A percentile compares a stretch with the other conserved stretches of the same genome.
Conservation (phyloP, 2,113 vertebrate species). For the Actenoides lindsayi region DNA sequence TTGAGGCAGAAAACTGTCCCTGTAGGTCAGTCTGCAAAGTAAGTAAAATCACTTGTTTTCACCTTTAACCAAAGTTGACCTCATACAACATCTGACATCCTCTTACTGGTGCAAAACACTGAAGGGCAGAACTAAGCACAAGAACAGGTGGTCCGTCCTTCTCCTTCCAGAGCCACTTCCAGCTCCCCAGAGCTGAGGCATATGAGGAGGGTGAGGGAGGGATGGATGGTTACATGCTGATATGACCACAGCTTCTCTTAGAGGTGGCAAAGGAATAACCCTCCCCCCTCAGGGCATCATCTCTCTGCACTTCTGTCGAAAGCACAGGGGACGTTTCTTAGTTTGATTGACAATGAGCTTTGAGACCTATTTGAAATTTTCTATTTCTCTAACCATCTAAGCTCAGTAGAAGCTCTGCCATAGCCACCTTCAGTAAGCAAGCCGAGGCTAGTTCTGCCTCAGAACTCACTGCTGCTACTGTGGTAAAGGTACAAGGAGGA, state of each 20-base stretch:
- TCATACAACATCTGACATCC: neutral
- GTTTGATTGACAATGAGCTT: neutral
- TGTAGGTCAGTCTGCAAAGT: fast-evolving
- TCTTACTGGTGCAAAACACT: neutral
- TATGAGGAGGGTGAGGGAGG: neutral
- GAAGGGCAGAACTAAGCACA: neutral
- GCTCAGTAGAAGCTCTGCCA: neutral
- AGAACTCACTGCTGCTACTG: neutral
- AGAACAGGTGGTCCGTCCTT: neutral
- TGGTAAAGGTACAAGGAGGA: neutral
- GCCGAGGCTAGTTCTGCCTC: neutral
- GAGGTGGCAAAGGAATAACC: neutral
- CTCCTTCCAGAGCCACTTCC: neutral
- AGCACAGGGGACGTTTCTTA: neutral
- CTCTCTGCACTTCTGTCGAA: neutral
- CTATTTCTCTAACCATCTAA: neutral
- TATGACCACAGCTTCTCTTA: neutral
- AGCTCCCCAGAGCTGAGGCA: neutral
- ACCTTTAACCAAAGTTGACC: neutral
- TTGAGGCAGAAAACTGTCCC: neutral
- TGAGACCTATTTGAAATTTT: neutral
- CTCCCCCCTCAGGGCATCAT: neutral
- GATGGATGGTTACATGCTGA: neutral
- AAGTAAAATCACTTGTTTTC: neutral
- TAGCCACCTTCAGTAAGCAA: neutral